Conservation (phyloP, 2,797 vertebrate genomes). For the Oreonectes daqikongensis region DNA sequence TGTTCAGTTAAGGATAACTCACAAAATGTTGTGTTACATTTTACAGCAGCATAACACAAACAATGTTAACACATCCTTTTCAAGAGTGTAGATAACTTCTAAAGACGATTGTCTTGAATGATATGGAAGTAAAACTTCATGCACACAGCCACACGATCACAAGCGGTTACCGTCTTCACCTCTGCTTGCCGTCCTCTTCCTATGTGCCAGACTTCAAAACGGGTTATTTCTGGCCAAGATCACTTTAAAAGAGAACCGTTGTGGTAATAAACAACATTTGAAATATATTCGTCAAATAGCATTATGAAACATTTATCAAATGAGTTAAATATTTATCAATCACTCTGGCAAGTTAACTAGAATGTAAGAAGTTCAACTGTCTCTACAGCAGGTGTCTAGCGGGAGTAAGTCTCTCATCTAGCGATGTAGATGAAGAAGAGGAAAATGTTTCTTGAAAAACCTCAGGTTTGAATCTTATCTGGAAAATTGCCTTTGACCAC, state of each 20-base stretch:
- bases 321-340: constrained; percentile 28
- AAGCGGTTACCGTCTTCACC: not conserved
- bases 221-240: constrained; percentile 7
- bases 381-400: constrained; percentile 23
- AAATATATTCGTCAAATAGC: constrained; percentile 22
- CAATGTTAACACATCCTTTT: too few species aligned
- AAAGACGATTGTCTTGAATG: not conserved
- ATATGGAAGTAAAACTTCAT: not conserved
- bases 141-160: not conserved
- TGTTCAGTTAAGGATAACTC: too few species aligned
- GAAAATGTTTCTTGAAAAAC: constrained; percentile 16
- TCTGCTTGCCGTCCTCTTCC: not conserved
- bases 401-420: not conserved
- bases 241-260: constrained; percentile 17
- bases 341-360: constrained; percentile 5
- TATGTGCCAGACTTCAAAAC: constrained; percentile 27
- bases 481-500: constrained; percentile 35
- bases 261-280: constrained; percentile 29
- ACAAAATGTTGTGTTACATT: too few species aligned
- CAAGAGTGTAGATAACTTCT: not conserved
- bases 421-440: constrained; percentile 2
- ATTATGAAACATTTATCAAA: constrained; percentile 16
- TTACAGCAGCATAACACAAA: not conserved
- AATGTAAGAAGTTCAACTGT: constrained; percentile 28
- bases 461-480: constrained; percentile 33